phyloP scores from a whole-genome alignment of 2,113 vertebrate genomes.

The Gracilinanus agilis region DNA sequence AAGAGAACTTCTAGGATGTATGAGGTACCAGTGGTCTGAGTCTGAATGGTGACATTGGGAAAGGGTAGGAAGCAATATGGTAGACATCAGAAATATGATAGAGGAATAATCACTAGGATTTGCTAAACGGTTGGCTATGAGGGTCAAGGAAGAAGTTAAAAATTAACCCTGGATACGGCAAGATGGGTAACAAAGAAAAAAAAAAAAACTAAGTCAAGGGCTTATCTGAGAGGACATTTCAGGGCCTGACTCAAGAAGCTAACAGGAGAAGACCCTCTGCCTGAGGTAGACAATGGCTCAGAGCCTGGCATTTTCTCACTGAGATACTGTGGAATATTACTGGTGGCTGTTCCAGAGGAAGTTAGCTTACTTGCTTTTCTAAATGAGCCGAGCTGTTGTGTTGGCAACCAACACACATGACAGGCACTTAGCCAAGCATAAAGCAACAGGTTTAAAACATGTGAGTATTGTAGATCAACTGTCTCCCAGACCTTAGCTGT shows the following conservation, averaged over 20 bases:
- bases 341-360: slow-evolving; percentile 66
- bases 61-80: not conserved
- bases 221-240: slow-evolving; percentile 19
- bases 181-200: not conserved
- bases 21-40: not conserved
- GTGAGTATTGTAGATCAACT: slow-evolving; percentile 52
- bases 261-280: not conserved
- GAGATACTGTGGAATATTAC: slow-evolving; percentile 76
- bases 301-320: not conserved
- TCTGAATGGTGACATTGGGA: not conserved
- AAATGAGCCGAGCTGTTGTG: slow-evolving; percentile 63
- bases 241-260: not conserved
- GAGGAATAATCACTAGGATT: not conserved
- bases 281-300: not conserved
- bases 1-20: slow-evolving; percentile 16
- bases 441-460: slow-evolving; percentile 72
- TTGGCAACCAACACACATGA: slow-evolving; percentile 74
- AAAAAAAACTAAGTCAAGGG: not conserved
- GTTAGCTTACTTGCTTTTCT: slow-evolving; percentile 59
- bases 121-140: not conserved
- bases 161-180: not conserved
- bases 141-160: slow-evolving; percentile 10
- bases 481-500: slow-evolving; percentile 38
- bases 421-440: slow-evolving; percentile 77
- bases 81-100: not conserved